These are phyloP conservation scores for Archocentrus centrarchus DNA, from an alignment of 2,113 vertebrate genomes.

Conservation along the genomic window DNA sequence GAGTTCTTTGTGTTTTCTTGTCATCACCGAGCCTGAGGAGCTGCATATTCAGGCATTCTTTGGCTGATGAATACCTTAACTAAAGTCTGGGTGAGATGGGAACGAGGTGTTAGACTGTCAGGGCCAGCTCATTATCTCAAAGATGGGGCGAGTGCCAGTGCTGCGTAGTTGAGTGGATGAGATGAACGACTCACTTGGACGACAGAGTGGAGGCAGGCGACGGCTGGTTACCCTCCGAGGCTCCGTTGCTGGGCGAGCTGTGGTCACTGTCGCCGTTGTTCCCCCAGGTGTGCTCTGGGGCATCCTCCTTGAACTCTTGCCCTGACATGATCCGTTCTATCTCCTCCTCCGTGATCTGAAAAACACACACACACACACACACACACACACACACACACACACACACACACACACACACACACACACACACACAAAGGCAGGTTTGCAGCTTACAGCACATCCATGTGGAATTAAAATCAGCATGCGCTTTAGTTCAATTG, in stretches of 20 bases:
- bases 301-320: conserved; percentile 98
- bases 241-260: conserved; percentile 95
- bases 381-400: not conserved
- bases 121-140: conserved; percentile 65
- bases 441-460: conserved; percentile 1
- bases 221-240: conserved; percentile 97
- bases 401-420: conserved; percentile 16
- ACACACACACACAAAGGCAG: conserved; percentile 15
- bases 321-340: conserved; percentile 99
- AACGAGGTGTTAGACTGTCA: conserved; percentile 63
- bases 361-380: not conserved
- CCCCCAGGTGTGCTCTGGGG: conserved; percentile 90
- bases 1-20: conserved; percentile 59
- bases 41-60: conserved; percentile 64
- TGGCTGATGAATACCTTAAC: conserved; percentile 59
- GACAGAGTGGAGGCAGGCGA: conserved; percentile 95
- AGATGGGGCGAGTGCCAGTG: conserved; percentile 13
- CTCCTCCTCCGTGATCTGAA: conserved; percentile 97
- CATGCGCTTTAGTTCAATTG: conserved; percentile 37
- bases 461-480: conserved; percentile 11
- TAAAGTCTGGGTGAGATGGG: conserved; percentile 44
- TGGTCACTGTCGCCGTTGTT: conserved; percentile 98
- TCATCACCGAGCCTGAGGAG: conserved; percentile 46
- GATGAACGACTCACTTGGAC: conserved; percentile 88
- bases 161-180: not conserved